phyloP scores from a whole-genome alignment of 2,888 invertebrate species.

The Carpatolechia fugitivella region DNA sequence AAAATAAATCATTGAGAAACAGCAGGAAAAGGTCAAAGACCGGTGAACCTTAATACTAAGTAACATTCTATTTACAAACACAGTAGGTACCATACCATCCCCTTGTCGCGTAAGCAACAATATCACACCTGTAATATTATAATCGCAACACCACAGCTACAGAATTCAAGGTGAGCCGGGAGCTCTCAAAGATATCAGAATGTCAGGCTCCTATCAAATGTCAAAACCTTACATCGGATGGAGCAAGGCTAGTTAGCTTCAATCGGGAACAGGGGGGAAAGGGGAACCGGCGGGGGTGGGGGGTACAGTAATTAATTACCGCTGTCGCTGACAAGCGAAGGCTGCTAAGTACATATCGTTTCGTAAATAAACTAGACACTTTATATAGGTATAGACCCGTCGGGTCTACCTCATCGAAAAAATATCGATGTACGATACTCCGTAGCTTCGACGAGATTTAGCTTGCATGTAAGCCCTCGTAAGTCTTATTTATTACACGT shows the following conservation, averaged over 20 bases:
- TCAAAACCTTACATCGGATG: conserved; percentile 53
- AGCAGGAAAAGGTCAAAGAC: no score
- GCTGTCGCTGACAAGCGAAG: conserved; percentile 65
- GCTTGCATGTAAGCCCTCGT: conserved; percentile 5
- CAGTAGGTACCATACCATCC: neutral
- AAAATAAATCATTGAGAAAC: no score
- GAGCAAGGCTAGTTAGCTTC: conserved; percentile 64
- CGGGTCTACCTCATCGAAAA: conserved; percentile 29
- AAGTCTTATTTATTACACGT: conserved; percentile 17
- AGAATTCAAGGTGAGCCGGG: neutral
- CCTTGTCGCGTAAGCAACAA: neutral
- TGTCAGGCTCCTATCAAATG: conserved; percentile 38
- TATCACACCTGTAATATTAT: neutral
- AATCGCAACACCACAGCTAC: neutral
- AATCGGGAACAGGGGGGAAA: conserved; percentile 41
- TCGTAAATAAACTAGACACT: conserved; percentile 49
- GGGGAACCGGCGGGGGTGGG: conserved; percentile 33
- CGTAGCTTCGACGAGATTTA: conserved; percentile 13
- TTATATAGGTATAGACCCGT: conserved; percentile 14
- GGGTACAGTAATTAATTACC: conserved; percentile 70
- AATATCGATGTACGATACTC: conserved; percentile 15
- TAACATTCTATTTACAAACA: no score
- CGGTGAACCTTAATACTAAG: no score
- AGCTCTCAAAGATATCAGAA: neutral
- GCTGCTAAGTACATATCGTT: conserved; percentile 53